phyloP scores from a whole-genome alignment of 2,888 invertebrate species.

The Platynereis dumerilii region DNA sequence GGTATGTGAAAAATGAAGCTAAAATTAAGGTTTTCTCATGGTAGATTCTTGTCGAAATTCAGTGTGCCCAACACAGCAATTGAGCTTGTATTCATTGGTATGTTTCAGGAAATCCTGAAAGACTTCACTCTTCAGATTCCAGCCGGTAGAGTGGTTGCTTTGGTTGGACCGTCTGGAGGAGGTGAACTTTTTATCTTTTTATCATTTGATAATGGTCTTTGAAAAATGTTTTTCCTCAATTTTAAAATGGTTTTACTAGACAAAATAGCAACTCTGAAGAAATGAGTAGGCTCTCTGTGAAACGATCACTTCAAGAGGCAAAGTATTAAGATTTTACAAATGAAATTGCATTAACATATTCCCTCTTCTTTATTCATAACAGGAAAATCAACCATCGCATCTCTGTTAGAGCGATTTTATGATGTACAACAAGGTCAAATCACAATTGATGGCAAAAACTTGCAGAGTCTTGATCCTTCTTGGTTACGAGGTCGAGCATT shows the following conservation, averaged over 20 bases:
- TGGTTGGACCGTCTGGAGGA: slow-evolving; percentile 92
- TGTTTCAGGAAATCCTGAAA: slow-evolving; percentile 73
- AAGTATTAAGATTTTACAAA: too few relatives aligned
- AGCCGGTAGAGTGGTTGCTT: slow-evolving; percentile 87
- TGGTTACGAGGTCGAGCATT: slow-evolving; percentile 86
- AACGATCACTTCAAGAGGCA: too few relatives aligned
- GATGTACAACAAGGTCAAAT: slow-evolving; percentile 77
- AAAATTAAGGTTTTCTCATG: too few relatives aligned
- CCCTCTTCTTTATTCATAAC: too few relatives aligned
- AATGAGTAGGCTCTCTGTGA: too few relatives aligned
- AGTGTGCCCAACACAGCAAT: too few relatives aligned
- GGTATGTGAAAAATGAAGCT: slow-evolving; percentile 70
- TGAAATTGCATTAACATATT: too few relatives aligned
- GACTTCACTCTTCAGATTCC: slow-evolving; percentile 83
- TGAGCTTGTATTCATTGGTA: too few relatives aligned
- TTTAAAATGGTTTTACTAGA: too few relatives aligned
- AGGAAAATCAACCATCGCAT: slow-evolving; percentile 88
- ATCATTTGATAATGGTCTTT: background rate
- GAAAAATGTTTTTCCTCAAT: too few relatives aligned
- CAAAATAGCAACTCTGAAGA: too few relatives aligned
- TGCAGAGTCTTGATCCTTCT: slow-evolving; percentile 75
- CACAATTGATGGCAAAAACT: slow-evolving; percentile 77
- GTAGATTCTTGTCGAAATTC: too few relatives aligned
- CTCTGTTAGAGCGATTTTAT: slow-evolving; percentile 89
- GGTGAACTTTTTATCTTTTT: slow-evolving; percentile 69